Percentiles rank a stretch among this genome's conserved stretches.
Evolutionary conservation across 2,797 vertebrate species (phyloP).

Genomic region (Pachyuromys duprasi): DNA sequence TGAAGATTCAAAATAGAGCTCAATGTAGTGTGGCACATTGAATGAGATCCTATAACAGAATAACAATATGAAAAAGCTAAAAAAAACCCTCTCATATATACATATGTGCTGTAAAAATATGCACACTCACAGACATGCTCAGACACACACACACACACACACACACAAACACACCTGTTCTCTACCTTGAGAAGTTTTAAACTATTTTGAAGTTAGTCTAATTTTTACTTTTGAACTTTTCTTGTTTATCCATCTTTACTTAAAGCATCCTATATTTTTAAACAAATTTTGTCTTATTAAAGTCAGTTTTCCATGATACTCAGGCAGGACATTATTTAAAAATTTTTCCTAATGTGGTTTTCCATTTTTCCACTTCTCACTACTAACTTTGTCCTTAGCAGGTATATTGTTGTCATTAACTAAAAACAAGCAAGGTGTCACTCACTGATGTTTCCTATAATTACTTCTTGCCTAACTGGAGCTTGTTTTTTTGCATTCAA

Average conservation of each 20-base stretch:
- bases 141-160: background rate
- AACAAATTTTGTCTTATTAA: constrained; percentile 39
- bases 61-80: background rate
- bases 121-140: background rate
- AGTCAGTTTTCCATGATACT: constrained; percentile 14
- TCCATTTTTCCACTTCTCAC: background rate
- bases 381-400: background rate
- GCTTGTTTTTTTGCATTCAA: constrained; percentile 54
- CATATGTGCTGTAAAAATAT: background rate
- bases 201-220: background rate
- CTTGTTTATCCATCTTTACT: constrained; percentile 16
- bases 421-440: background rate
- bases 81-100: background rate
- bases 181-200: background rate
- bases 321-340: background rate
- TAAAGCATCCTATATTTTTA: background rate
- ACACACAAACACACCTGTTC: background rate
- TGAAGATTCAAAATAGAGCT: background rate
- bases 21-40: background rate
- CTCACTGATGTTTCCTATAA: background rate
- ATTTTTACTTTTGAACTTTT: constrained; percentile 10
- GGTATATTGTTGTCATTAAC: background rate
- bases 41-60: background rate
- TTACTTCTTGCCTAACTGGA: constrained; percentile 44
- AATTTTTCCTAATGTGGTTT: background rate